Base-by-base conservation (phyloP, 2,113 vertebrate species). In the Petromus typicus region DNA sequence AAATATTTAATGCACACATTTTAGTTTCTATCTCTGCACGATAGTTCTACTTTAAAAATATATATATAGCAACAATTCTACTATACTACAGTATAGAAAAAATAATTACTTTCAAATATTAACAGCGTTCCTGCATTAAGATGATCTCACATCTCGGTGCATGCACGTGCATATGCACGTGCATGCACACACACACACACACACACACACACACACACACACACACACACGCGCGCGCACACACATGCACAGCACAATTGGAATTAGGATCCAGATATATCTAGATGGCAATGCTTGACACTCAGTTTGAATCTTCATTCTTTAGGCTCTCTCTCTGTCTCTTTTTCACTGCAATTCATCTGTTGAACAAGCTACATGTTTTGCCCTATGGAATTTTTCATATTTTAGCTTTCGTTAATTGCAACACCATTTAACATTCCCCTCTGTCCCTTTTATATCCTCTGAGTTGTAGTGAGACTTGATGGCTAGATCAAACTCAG, bases 41-140 rank as follows among this genome's bases (percentile, higher is more conserved):
- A 67, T 81, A 73, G 54, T 27, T 59, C 86, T 18, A 64, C 40
- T 91, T 96, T 63, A 43, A 76, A 82, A 86, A 84, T n/a, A n/a
- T n/a, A 45, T 54, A 63, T 23, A 75, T 57, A 57, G 30, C 32
- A 78, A 6, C 32, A 89, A 85, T 66, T 54, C 18, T 18, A 30
- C 69, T 30, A 37, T 1, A 86, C 5, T 12, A 66, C 80, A 81
- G 75, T 69, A 81, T 34, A 66, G 13, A 23, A 51, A 64, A 13
- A 73, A 67, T 66, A 79, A 51, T 91, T 96, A 22, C 30, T 83
- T 20, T 48, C 37, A 91, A 34, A 88, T 91, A 45, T 48, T 63
- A 43, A 85, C 22, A 43, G 5, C 61, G 48, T 51, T 80, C 27
- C 43, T 37, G 27, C 81, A 86, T 92, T 79, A 8, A 79, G 48